Evolutionary conservation across 2,113 vertebrate genomes (phyloP).

Genomic region (Brachyhypopomus gauderio): DNA sequence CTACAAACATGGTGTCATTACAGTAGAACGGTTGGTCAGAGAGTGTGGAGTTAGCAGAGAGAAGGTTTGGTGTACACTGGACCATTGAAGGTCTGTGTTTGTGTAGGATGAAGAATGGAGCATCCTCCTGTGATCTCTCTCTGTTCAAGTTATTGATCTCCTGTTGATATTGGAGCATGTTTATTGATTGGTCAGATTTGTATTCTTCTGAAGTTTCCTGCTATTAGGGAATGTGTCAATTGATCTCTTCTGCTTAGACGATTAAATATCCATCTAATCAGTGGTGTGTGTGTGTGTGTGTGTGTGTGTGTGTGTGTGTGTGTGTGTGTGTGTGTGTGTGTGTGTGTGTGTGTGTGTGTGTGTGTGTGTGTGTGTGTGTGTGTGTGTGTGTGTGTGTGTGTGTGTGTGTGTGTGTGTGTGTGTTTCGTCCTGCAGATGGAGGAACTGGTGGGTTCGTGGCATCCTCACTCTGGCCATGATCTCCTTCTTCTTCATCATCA

Average conservation of each 20-base stretch:
- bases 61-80: background rate
- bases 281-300: constrained; percentile 3
- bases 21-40: too few species aligned
- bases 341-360: too few species aligned
- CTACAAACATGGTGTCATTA: too few species aligned
- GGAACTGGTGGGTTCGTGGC: constrained; percentile 98
- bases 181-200: background rate
- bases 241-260: background rate
- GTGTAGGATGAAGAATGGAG: background rate
- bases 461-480: constrained; percentile 98
- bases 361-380: constrained; percentile 20
- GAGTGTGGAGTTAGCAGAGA: too few species aligned
- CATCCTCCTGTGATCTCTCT: background rate
- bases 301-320: constrained; percentile 22
- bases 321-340: constrained; percentile 32
- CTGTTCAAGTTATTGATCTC: background rate
- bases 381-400: constrained; percentile 18
- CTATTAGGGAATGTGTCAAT: background rate
- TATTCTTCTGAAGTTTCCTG: background rate
- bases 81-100: background rate
- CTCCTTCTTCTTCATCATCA: constrained; percentile 98
- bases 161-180: too few species aligned
- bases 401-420: constrained; percentile 19
- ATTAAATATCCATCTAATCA: background rate
- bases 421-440: constrained; percentile 81